These are phyloP conservation scores for Monoplex corrugatus DNA, from an alignment of 2,888 invertebrate species.

Conservation along the genomic window DNA sequence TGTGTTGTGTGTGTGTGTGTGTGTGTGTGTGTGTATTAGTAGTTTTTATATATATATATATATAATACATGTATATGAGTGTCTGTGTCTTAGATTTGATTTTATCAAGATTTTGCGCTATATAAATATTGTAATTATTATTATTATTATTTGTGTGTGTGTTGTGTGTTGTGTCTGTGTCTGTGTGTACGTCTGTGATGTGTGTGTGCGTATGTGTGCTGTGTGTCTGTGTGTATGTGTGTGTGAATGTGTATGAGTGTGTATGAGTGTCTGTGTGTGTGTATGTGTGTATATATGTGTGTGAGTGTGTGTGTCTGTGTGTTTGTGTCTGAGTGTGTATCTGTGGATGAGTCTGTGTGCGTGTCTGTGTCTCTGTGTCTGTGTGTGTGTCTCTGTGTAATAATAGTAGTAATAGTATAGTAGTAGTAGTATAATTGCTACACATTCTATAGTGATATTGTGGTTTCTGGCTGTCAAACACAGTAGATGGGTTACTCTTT, in stretches of 20 bases:
- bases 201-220: not conserved
- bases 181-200: not conserved
- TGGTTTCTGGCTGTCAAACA: too few species aligned
- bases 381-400: not conserved
- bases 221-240: too few species aligned
- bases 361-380: not conserved
- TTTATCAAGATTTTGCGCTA: too few species aligned
- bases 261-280: not conserved
- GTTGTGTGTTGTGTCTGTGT: constrained; percentile 3
- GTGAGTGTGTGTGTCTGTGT: too few species aligned
- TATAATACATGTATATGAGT: not conserved
- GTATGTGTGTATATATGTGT: too few species aligned
- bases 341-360: not conserved
- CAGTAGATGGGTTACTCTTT: too few species aligned
- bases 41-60: too few species aligned
- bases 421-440: too few species aligned
- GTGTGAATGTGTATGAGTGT: constrained; percentile 24
- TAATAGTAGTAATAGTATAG: too few species aligned
- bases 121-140: too few species aligned
- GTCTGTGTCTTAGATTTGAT: too few species aligned
- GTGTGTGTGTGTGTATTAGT: not conserved
- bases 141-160: not conserved
- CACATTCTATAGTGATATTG: too few species aligned
- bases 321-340: not conserved
- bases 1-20: not conserved